These are phyloP conservation scores for Strigamia crassipes DNA, from an alignment of 2,888 invertebrate genomes.

Conservation along the genomic window DNA sequence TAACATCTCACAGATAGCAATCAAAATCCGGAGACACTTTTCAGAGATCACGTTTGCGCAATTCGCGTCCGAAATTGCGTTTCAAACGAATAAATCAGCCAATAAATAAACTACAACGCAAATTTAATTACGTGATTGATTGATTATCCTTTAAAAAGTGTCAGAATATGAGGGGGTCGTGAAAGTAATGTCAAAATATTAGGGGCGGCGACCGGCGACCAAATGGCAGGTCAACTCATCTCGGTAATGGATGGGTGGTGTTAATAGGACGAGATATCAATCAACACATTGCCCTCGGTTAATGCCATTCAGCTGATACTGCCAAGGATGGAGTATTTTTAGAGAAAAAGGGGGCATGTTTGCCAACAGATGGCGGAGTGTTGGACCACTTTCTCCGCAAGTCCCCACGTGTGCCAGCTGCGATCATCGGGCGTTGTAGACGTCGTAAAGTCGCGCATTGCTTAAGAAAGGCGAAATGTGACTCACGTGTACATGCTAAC, in stretches of 20 bases:
- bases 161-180: neutral
- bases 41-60: neutral
- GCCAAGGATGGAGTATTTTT: conserved; percentile 5
- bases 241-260: neutral
- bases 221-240: neutral
- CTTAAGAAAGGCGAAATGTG: neutral
- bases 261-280: conserved; percentile 5
- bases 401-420: conserved; percentile 17
- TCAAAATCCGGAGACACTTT: conserved; percentile 15
- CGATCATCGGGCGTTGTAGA: neutral
- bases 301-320: neutral
- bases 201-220: neutral
- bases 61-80: neutral
- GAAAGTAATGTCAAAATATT: neutral
- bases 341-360: neutral
- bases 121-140: neutral
- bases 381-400: conserved; percentile 17
- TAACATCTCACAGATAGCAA: conserved; percentile 5
- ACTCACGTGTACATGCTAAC: neutral
- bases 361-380: conserved; percentile 16
- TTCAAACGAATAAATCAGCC: neutral
- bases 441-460: neutral
- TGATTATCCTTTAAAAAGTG: neutral
- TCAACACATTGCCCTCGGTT: neutral
- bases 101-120: too few relatives aligned